These are phyloP conservation scores for Chaetops frenatus DNA, from an alignment of 2,113 vertebrate genomes.

Conservation along the genomic window DNA sequence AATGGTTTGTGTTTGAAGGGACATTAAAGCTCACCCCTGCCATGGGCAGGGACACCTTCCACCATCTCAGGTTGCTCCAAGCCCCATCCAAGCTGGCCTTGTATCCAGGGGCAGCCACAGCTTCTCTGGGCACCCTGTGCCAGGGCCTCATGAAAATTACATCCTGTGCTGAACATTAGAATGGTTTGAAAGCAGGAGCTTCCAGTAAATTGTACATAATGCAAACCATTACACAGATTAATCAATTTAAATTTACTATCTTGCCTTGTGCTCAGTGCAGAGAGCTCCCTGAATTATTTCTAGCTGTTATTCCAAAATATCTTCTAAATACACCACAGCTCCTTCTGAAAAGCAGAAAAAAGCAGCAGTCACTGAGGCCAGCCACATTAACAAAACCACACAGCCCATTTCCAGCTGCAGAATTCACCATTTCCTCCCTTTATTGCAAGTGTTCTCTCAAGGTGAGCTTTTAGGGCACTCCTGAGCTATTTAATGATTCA, in stretches of 20 bases:
- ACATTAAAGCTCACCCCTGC: not conserved
- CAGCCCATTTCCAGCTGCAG: not conserved
- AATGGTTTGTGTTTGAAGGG: not conserved
- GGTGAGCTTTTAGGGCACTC: not conserved
- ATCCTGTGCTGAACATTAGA: not conserved
- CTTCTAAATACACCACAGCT: not conserved
- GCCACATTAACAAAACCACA: not conserved
- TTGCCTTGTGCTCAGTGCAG: not conserved
- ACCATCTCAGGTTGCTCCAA: fast-evolving
- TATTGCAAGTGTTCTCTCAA: not conserved
- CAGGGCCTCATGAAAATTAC: not conserved
- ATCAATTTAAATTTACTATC: not conserved
- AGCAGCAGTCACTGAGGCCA: not conserved
- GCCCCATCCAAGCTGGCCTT: fast-evolving
- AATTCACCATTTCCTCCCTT: not conserved
- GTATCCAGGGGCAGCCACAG: not conserved
- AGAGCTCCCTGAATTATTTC: not conserved
- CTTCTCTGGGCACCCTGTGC: not conserved
- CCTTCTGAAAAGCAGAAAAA: not conserved
- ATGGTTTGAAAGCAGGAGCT: not conserved
- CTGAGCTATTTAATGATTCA: not conserved
- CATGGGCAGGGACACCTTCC: not conserved
- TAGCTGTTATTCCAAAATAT: not conserved
- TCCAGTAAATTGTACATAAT: not conserved
- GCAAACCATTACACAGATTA: not conserved